Conservation (phyloP, 2,888 invertebrate species). For the Temnothorax ravouxi region DNA sequence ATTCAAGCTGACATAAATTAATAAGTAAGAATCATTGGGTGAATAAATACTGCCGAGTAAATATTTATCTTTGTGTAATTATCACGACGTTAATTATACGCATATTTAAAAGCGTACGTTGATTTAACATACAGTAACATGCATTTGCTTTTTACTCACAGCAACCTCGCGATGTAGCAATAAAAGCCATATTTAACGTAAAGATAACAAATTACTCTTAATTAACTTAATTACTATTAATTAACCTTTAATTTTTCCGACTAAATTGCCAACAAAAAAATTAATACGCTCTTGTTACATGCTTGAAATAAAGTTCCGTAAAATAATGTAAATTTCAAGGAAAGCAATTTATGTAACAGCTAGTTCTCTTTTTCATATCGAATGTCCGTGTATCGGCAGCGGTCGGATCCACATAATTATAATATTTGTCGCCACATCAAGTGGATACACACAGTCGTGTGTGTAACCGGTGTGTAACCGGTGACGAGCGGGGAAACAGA, state of each 20-base stretch:
- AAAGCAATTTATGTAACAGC: conserved; percentile 9
- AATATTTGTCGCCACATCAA: background rate
- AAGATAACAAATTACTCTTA: background rate
- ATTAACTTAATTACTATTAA: background rate
- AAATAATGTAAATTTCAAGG: background rate
- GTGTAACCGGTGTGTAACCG: conserved; percentile 26
- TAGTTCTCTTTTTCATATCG: background rate
- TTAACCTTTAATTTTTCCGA: background rate
- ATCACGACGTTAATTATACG: background rate
- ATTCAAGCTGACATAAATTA: conserved; percentile 1
- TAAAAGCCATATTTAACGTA: background rate
- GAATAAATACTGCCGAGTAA: background rate
- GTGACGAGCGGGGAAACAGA: conserved; percentile 69
- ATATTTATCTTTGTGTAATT: background rate
- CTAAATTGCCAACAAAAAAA: background rate
- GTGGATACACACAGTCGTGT: conserved; percentile 23
- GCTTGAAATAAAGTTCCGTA: background rate
- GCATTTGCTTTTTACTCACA: background rate
- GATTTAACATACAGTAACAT: background rate
- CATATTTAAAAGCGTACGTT: background rate
- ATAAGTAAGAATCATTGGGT: background rate
- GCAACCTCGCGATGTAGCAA: background rate
- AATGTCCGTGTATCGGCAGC: background rate
- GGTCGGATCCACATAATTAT: conserved; percentile 8
- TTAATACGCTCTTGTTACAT: background rate